Evolutionary conservation across 2,888 invertebrate genomes (phyloP).

Genomic region (Caenorhabditis macrosperma): DNA sequence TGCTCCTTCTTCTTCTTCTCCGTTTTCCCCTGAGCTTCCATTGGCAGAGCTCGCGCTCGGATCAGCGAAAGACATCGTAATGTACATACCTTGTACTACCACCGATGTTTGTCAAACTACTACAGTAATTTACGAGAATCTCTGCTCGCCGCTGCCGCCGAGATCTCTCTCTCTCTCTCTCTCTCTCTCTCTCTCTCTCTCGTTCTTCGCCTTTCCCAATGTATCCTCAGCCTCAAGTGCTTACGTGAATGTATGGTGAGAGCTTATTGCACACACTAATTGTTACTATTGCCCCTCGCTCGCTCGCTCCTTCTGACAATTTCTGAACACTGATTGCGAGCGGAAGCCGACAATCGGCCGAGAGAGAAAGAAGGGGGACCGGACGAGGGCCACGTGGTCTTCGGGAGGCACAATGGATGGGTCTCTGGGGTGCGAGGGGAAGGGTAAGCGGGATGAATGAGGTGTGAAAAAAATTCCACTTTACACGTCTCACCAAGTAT

Average conservation of each 20-base stretch:
- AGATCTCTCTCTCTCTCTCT: not conserved
- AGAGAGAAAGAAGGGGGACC: not conserved
- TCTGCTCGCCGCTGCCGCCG: not conserved
- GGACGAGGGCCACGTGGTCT: not conserved
- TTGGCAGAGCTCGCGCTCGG: not conserved
- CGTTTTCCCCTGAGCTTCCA: conserved; percentile 14
- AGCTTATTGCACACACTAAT: conserved; percentile 45
- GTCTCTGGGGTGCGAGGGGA: not conserved
- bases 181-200: conserved; percentile 6
- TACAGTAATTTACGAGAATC: conserved; percentile 55
- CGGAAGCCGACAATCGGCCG: not conserved
- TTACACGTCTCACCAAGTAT: no score
- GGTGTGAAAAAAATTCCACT: not conserved
- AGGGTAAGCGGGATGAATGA: not conserved
- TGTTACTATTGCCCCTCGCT: conserved; percentile 24
- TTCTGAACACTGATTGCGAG: conserved; percentile 12
- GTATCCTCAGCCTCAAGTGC: conserved; percentile 42
- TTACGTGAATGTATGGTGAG: conserved; percentile 46
- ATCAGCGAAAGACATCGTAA: not conserved
- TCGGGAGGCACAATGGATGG: not conserved
- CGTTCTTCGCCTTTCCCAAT: not conserved
- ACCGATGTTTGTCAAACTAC: conserved; percentile 51
- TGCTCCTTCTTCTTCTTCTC: not conserved
- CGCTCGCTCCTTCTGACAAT: not conserved
- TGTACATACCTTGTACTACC: conserved; percentile 53